Conservation (phyloP, 2,113 vertebrate species). For the Gobio gobio region DNA sequence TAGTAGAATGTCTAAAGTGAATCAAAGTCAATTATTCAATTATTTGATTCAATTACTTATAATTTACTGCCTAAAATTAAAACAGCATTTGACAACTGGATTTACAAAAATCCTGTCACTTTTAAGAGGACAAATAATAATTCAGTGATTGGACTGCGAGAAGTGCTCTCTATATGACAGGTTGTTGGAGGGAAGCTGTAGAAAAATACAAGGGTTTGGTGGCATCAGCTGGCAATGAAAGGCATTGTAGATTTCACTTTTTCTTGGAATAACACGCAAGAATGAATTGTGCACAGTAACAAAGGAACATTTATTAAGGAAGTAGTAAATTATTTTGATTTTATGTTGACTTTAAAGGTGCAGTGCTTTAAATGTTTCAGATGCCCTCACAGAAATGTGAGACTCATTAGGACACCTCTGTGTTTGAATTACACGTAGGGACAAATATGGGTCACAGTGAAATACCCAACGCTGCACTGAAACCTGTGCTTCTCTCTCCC, state of each 20-base stretch:
- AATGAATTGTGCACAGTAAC: neutral
- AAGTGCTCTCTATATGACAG: neutral
- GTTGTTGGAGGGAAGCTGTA: neutral
- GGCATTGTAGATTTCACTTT: neutral
- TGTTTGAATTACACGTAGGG: constrained; percentile 47
- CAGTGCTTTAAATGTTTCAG: neutral
- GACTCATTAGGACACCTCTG: neutral
- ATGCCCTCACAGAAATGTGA: constrained; percentile 40
- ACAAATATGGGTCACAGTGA: constrained; percentile 56
- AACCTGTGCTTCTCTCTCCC: constrained; percentile 44
- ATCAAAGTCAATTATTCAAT: no score
- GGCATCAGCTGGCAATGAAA: neutral
- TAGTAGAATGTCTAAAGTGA: no score
- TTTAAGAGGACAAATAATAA: no score
- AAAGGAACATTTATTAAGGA: neutral
- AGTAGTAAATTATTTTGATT: constrained; percentile 2
- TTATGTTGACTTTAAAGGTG: constrained; percentile 25
- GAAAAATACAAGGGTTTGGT: neutral
- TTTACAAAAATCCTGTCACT: no score
- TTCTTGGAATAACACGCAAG: neutral
- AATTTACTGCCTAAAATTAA: no score
- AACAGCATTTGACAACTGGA: no score
- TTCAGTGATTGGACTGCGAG: neutral
- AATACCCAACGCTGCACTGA: neutral
- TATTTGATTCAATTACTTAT: no score